Evolutionary conservation across 2,113 vertebrate species (phyloP), one percentile per base, ranked within the genome.

Genomic region (Myiagra hebetior): DNA sequence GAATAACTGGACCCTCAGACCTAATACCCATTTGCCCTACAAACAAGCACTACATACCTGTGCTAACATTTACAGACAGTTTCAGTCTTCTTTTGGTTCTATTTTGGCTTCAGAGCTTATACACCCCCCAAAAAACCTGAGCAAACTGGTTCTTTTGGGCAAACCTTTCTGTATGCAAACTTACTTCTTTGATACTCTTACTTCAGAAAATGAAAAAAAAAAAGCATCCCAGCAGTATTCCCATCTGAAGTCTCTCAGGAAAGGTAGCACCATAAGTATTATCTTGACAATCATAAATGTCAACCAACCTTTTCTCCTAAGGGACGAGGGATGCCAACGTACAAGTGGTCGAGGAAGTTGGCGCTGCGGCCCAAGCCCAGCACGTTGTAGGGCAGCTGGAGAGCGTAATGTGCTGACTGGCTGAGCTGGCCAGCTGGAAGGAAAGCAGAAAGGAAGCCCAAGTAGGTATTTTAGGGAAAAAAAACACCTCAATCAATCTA

Each of bases 311-410:
- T 99, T 92, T 98, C 98, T 96, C 99, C 99, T 5, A 97, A 80
- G 42, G 98, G 98, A 42, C 98, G 98, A 57, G 99, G 99, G 92
- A 99, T 99, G 80, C 99, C 99, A 28, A 99, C 99, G 13, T 97
- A 99, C 41, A 99, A 97, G 95, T 99, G 99, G 93, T 99, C 99
- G 4, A 99, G 98, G 97, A 99, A 99, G 97, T 99, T 99, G 78
- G 99, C 99, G 26, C 99, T 99, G 62, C 99, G 99, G 37, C 99
- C 99, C 75, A 99, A 96, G 47, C 99, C 99, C 47, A 99, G 98
- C 42, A 99, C 99, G 0, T 98, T 99, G 98, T 99, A 99, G 19
- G 99, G 99, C 85, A 99, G 97, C 95, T 99, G 99, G 16, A 99
- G 99, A 85, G 99, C 98, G 83, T 99, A 98, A 93, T 99, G 98